Percentiles rank a stretch among this genome's conserved stretches.
These are phyloP conservation scores for Phaonia tiefii DNA, from an alignment of 2,888 invertebrate genomes.

Conservation along the genomic window DNA sequence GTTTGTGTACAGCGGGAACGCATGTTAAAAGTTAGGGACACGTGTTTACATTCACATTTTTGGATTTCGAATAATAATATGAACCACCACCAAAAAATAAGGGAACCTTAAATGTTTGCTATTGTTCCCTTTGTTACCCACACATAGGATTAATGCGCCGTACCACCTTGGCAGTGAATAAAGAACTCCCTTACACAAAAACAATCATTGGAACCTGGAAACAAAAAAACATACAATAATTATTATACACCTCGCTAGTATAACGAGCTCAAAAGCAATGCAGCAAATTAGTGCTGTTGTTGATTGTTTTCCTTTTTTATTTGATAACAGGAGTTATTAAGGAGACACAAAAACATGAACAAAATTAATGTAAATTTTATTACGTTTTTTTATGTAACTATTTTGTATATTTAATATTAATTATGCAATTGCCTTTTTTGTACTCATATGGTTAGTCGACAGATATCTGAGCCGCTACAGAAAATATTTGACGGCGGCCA, in stretches of 20 bases:
- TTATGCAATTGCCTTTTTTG: no score
- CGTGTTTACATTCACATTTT: constrained; percentile 55
- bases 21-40: constrained; percentile 53
- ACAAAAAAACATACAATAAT: constrained; percentile 47
- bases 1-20: constrained; percentile 9
- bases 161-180: no score
- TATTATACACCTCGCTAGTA: constrained; percentile 57
- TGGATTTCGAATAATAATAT: constrained; percentile 11
- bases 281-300: constrained; percentile 68
- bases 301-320: constrained; percentile 27
- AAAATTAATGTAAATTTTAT: constrained; percentile 55
- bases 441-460: no score
- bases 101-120: constrained; percentile 34
- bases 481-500: no score
- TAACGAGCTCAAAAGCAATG: constrained; percentile 70
- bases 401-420: no score
- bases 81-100: constrained; percentile 16
- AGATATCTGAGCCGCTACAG: no score
- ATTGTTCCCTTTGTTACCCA: constrained; percentile 35
- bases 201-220: no score
- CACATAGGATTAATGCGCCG: neutral
- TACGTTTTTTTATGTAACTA: constrained; percentile 5
- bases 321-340: no score
- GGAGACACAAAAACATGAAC: constrained; percentile 48
- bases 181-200: no score